A percentile compares a stretch with the other conserved stretches of the same genome.
These are phyloP conservation scores for Lordiphosa andalusiaca DNA, from an alignment of 2,888 invertebrate genomes.

Conservation along the genomic window DNA sequence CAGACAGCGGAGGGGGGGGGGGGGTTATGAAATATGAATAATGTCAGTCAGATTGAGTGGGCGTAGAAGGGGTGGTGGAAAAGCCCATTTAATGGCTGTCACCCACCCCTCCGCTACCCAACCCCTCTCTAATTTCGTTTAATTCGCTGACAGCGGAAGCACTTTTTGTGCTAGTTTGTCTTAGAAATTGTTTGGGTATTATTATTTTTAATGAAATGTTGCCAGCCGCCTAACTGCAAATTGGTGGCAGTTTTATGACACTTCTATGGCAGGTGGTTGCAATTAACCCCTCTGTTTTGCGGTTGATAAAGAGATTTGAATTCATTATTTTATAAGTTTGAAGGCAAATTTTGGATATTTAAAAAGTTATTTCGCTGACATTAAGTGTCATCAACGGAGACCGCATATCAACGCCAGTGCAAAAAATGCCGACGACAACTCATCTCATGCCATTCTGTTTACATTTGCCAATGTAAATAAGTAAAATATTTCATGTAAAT, in stretches of 20 bases:
- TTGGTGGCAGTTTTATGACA: constrained; percentile 43
- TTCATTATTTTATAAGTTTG: too few species aligned
- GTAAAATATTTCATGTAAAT: too few species aligned
- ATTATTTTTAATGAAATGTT: constrained; percentile 68
- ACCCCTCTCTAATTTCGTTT: constrained; percentile 69
- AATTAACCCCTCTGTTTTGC: constrained; percentile 50
- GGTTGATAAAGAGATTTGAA: constrained; percentile 65
- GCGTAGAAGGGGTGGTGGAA: constrained; percentile 41
- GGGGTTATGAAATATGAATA: constrained; percentile 66
- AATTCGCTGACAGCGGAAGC: constrained; percentile 55
- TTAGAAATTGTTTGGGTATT: constrained; percentile 27
- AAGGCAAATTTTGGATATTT: too few species aligned
- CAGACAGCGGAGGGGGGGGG: constrained; percentile 14
- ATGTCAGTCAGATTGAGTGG: constrained; percentile 39
- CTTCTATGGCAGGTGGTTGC: constrained; percentile 44
- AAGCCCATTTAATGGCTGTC: not conserved
- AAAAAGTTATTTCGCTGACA: too few species aligned
- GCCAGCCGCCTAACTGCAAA: constrained; percentile 62
- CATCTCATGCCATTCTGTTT: too few species aligned
- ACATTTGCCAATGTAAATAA: too few species aligned
- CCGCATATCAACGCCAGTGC: too few species aligned
- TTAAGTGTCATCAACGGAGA: too few species aligned
- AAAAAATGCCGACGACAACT: too few species aligned
- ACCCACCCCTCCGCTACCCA: too few species aligned
- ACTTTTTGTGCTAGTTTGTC: constrained; percentile 37